These are phyloP conservation scores for Alca torda DNA, from an alignment of 2,797 vertebrate genomes.

Conservation along the genomic window DNA sequence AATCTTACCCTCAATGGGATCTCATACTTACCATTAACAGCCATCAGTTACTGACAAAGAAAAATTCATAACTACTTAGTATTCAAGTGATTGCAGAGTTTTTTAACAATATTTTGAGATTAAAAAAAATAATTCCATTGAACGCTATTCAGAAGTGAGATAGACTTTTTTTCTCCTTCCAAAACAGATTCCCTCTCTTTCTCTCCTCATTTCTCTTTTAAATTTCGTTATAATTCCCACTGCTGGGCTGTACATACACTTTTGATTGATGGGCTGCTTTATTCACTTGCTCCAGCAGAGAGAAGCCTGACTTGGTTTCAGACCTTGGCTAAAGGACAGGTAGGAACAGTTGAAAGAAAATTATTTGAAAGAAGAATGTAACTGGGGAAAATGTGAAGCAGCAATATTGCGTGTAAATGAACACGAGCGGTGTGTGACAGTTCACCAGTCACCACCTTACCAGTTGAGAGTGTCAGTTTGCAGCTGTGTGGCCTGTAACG, in stretches of 20 bases:
- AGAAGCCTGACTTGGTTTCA: background rate
- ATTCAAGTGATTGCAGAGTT: background rate
- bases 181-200: background rate
- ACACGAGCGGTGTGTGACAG: background rate
- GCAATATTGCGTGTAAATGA: background rate
- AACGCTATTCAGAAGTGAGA: background rate
- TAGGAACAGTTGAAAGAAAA: background rate
- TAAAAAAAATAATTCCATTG: background rate
- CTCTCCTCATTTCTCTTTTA: background rate
- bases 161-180: background rate
- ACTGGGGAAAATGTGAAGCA: background rate
- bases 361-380: background rate
- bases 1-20: background rate
- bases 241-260: background rate
- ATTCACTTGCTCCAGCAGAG: background rate
- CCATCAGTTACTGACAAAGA: background rate
- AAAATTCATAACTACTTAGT: background rate
- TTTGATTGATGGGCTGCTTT: background rate
- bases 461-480: constrained; percentile 13
- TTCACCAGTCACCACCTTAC: background rate
- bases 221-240: background rate
- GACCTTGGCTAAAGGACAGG: background rate
- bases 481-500: background rate
- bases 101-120: background rate
- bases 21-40: background rate